These are phyloP conservation scores for Bathynomus jamesi DNA, from an alignment of 1,140 invertebrate species.

Conservation along the genomic window DNA sequence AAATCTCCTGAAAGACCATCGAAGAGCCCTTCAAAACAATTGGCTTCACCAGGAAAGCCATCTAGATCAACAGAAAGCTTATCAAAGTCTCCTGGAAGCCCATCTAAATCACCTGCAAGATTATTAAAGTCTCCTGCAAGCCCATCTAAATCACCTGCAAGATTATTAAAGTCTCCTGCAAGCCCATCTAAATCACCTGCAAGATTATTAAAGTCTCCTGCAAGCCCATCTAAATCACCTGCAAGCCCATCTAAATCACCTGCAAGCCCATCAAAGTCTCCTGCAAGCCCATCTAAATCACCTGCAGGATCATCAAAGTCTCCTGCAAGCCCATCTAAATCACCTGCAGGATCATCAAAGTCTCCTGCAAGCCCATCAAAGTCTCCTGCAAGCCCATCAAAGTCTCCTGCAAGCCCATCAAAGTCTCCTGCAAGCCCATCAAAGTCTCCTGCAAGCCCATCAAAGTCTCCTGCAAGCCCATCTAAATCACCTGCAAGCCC, in stretches of 20 bases:
- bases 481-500: background rate
- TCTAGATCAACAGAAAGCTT: background rate
- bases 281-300: background rate
- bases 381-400: background rate
- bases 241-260: background rate
- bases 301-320: background rate
- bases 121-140: background rate
- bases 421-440: background rate
- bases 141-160: no score
- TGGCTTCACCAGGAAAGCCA: background rate
- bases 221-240: no score
- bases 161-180: no score
- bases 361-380: background rate
- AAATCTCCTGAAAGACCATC: background rate
- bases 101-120: background rate
- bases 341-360: background rate
- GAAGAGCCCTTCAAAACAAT: background rate
- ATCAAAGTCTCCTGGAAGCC: background rate
- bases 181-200: background rate
- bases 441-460: no score
- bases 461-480: no score
- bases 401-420: background rate
- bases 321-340: background rate
- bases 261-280: background rate
- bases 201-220: background rate